Percentiles rank a stretch among this genome's conserved stretches.
Conservation (phyloP, 2,797 vertebrate species). For the Rallus crepitans region DNA sequence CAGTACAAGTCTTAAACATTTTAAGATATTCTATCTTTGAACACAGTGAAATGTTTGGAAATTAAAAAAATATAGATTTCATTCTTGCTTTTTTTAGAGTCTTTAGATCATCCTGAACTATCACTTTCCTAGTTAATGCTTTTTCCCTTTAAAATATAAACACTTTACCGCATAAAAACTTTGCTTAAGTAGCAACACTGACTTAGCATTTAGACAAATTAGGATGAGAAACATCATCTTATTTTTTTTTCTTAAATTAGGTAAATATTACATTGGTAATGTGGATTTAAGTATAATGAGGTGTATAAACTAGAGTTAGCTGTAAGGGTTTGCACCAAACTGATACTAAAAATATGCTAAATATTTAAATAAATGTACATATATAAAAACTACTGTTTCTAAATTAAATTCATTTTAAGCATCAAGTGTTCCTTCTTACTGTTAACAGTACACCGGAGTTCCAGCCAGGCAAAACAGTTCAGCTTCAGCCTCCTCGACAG, state of each 20-base stretch:
- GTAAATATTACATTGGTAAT: neutral
- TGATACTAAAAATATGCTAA: slow-evolving; percentile 44
- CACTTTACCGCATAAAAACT: neutral
- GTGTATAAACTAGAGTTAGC: neutral
- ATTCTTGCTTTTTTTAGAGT: neutral
- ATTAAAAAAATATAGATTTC: neutral
- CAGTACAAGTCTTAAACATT: neutral
- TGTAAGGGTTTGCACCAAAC: neutral
- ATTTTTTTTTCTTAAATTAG: neutral
- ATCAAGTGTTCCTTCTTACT: slow-evolving; percentile 37
- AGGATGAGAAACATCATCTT: neutral
- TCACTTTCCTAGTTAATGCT: neutral
- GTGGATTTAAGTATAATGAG: neutral
- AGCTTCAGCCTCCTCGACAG: slow-evolving; percentile 20
- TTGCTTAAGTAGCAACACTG: neutral
- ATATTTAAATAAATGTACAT: slow-evolving; percentile 65
- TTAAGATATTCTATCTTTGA: neutral
- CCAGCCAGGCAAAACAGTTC: neutral
- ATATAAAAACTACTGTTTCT: slow-evolving; percentile 17
- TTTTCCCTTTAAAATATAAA: neutral
- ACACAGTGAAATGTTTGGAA: neutral
- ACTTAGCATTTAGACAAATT: neutral
- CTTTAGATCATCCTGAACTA: neutral
- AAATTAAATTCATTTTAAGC: slow-evolving; percentile 50
- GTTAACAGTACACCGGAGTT: neutral